Percentiles rank a stretch among this genome's conserved stretches.
Evolutionary conservation across 1,140 invertebrate genomes (phyloP).

Genomic region (Bombus sylvicola): DNA sequence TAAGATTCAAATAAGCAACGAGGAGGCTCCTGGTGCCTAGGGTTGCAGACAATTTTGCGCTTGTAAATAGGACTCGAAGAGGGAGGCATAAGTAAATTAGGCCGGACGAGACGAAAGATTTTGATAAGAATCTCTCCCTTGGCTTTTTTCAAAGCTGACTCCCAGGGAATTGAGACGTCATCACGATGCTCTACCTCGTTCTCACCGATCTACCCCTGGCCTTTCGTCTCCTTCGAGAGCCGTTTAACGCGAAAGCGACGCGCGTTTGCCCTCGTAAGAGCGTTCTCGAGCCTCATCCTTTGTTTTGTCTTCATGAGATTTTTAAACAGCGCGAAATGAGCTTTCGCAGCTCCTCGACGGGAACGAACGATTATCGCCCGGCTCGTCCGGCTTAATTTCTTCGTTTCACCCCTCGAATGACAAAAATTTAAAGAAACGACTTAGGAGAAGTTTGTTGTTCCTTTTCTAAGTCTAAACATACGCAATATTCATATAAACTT

Average conservation of each 20-base stretch:
- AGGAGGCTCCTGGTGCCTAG: not conserved
- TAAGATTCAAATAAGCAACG: not conserved
- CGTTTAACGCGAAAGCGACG: constrained; percentile 75
- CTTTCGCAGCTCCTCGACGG: constrained; percentile 66
- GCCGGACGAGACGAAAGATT: constrained; percentile 73
- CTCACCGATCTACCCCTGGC: constrained; percentile 33
- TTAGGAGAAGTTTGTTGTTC: not conserved
- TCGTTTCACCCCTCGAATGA: constrained; percentile 22
- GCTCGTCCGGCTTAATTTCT: constrained; percentile 69
- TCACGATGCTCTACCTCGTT: constrained; percentile 70
- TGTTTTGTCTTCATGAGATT: constrained; percentile 80
- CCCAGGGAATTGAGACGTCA: constrained; percentile 77
- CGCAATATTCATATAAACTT: not conserved
- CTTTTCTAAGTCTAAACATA: not conserved
- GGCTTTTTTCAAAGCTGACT: constrained; percentile 71
- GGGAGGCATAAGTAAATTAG: constrained; percentile 81
- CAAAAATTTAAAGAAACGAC: constrained; percentile 37
- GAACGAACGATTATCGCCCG: constrained; percentile 75
- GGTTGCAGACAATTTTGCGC: constrained; percentile 76
- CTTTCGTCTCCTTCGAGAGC: constrained; percentile 61
- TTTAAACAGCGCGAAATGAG: constrained; percentile 79
- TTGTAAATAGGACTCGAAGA: constrained; percentile 78
- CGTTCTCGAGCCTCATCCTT: constrained; percentile 68
- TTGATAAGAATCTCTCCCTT: constrained; percentile 78
- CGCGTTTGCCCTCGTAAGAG: constrained; percentile 55